These are phyloP conservation scores for Agrilus mali DNA, from an alignment of 2,888 invertebrate species.

Conservation along the genomic window DNA sequence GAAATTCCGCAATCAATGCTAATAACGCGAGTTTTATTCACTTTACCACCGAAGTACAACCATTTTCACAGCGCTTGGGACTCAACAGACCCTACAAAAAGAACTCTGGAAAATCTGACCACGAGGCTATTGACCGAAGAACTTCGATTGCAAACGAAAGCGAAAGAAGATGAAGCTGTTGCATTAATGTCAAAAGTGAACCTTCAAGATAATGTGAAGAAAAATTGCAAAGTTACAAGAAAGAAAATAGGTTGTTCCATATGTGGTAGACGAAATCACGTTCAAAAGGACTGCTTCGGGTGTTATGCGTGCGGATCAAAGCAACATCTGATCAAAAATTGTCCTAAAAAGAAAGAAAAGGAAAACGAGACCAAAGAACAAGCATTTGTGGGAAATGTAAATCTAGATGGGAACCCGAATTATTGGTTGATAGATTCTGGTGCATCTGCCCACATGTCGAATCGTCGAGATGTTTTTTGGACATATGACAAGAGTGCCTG, in stretches of 20 bases:
- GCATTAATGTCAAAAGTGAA: neutral
- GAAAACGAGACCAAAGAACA: too few species aligned
- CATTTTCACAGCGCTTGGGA: too few species aligned
- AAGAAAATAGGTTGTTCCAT: conserved; percentile 4
- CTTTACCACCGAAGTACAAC: too few species aligned
- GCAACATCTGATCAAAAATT: too few species aligned
- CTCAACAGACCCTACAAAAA: neutral
- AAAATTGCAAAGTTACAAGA: neutral
- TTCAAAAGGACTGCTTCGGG: neutral
- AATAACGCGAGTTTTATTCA: neutral
- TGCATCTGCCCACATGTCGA: conserved; percentile 2
- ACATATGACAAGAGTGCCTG: neutral
- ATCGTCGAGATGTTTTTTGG: neutral
- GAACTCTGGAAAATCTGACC: conserved; percentile 5
- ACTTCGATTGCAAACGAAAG: neutral
- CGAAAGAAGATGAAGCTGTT: neutral
- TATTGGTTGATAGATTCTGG: conserved; percentile 1
- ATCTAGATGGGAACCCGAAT: neutral
- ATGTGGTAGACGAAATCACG: conserved; percentile 9
- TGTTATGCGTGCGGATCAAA: too few species aligned
- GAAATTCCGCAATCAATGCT: conserved; percentile 12
- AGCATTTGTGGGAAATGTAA: neutral
- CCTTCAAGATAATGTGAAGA: neutral
- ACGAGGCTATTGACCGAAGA: conserved; percentile 5
- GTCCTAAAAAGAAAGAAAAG: too few species aligned